A percentile compares a stretch with the other conserved stretches of the same genome.
These are phyloP conservation scores for Stenotaenia linearis DNA, from an alignment of 2,888 invertebrate genomes.

Conservation along the genomic window DNA sequence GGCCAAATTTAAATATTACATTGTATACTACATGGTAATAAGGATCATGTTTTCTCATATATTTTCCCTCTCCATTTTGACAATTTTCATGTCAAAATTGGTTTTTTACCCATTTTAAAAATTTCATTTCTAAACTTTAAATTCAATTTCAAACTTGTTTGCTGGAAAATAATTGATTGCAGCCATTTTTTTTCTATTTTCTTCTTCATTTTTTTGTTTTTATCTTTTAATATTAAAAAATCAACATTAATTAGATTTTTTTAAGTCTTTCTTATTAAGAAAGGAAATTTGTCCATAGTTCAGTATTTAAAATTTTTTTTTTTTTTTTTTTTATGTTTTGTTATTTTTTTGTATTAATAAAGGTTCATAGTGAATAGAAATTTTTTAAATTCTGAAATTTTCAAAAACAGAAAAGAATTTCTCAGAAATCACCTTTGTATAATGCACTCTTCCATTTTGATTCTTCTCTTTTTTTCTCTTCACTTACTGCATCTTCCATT, in stretches of 20 bases:
- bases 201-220: not conserved
- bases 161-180: not conserved
- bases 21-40: constrained; percentile 6
- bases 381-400: not conserved
- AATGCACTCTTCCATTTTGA: constrained; percentile 13
- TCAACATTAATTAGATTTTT: not conserved
- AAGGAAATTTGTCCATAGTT: not conserved
- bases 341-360: not conserved
- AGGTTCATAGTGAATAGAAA: not conserved
- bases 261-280: not conserved
- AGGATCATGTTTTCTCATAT: not conserved
- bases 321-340: not conserved
- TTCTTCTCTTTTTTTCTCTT: not conserved
- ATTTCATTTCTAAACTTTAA: not conserved
- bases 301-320: not conserved
- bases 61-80: not conserved
- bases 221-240: not conserved
- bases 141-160: not conserved
- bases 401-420: not conserved
- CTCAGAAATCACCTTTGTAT: not conserved
- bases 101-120: not conserved
- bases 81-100: not conserved
- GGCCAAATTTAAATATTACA: constrained; percentile 8
- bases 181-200: no score
- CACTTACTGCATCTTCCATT: constrained; percentile 11